These are phyloP conservation scores for Microplitis manilae DNA, from an alignment of 2,888 invertebrate species.

Conservation along the genomic window DNA sequence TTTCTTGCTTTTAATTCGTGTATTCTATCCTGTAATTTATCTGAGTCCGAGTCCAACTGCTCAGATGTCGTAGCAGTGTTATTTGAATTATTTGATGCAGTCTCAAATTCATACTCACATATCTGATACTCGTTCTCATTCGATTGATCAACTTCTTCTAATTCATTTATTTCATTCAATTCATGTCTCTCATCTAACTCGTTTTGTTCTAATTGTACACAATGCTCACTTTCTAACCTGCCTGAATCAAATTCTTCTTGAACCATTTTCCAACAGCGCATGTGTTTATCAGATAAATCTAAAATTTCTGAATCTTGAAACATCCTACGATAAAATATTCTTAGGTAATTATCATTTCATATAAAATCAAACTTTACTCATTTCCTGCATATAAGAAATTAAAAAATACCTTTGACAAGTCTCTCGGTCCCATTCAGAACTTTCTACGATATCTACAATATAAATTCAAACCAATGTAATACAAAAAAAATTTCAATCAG, in stretches of 20 bases:
- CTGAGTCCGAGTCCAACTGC: too few relatives aligned
- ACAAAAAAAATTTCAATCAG: too few relatives aligned
- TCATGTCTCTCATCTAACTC: not conserved
- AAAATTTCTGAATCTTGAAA: not conserved
- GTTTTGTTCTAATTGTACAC: not conserved
- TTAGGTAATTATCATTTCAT: not conserved
- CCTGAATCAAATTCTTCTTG: not conserved
- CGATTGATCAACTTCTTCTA: not conserved
- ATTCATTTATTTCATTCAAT: not conserved
- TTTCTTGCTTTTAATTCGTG: too few relatives aligned
- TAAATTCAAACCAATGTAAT: too few relatives aligned
- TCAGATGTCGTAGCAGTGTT: too few relatives aligned
- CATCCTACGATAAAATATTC: not conserved
- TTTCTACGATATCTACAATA: not conserved
- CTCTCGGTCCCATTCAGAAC: not conserved
- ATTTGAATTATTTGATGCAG: too few relatives aligned
- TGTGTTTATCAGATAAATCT: slow-evolving; percentile 1
- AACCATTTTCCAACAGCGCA: not conserved
- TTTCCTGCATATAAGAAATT: not conserved
- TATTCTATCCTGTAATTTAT: too few relatives aligned
- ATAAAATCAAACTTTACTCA: not conserved
- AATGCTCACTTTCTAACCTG: not conserved
- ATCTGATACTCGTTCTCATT: too few relatives aligned
- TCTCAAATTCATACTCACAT: too few relatives aligned
- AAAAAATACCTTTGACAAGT: not conserved